phyloP scores from a whole-genome alignment of 1,140 invertebrate genomes.

The Idris sp. region DNA sequence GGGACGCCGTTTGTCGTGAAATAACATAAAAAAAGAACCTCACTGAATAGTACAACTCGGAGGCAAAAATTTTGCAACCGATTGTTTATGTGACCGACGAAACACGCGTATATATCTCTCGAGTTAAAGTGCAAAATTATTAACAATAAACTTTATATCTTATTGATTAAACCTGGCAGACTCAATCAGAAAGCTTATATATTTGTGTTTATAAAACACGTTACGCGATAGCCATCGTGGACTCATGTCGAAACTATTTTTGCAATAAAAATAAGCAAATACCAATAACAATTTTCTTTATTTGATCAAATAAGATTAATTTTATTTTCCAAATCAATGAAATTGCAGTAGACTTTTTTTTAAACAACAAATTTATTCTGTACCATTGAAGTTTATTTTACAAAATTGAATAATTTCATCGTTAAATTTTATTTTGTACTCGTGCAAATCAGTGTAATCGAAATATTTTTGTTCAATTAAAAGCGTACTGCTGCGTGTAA shows the following conservation, averaged over 20 bases:
- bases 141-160: constrained; percentile 31
- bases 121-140: constrained; percentile 17
- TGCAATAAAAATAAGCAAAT: constrained; percentile 34
- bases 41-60: not conserved
- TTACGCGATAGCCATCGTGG: constrained; percentile 30
- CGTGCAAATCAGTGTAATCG: too few relatives aligned
- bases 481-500: too few relatives aligned
- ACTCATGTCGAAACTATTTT: constrained; percentile 43
- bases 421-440: too few relatives aligned
- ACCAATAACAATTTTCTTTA: constrained; percentile 21
- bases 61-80: constrained; percentile 2
- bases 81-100: not conserved
- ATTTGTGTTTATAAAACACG: too few relatives aligned
- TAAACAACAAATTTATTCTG: not conserved
- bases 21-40: too few relatives aligned
- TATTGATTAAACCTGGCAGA: constrained; percentile 28
- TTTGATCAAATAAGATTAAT: constrained; percentile 2
- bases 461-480: too few relatives aligned
- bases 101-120: not conserved
- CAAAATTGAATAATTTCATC: too few relatives aligned
- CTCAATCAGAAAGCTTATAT: too few relatives aligned
- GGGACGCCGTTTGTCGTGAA: too few relatives aligned
- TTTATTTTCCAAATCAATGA: constrained; percentile 5
- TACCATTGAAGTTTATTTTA: too few relatives aligned
- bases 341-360: constrained; percentile 1